Evolutionary conservation across 2,888 invertebrate genomes (phyloP).

Genomic region (Pseudococcus jackbeardsleyi): DNA sequence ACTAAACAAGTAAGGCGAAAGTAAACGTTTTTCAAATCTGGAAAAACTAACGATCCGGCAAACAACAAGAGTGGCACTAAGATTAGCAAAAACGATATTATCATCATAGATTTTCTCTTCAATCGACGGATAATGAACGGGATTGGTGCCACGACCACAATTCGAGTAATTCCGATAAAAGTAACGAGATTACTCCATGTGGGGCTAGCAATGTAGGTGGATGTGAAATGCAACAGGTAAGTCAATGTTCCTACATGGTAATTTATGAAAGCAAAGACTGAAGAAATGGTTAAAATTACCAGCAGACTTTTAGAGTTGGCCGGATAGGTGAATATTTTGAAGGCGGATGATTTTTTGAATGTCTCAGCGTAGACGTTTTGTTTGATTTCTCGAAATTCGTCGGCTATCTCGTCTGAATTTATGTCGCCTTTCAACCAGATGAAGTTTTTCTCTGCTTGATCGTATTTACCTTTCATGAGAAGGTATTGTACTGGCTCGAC

Average conservation of each 20-base stretch:
- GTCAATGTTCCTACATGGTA: no score
- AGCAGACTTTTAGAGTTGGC: conserved; percentile 58
- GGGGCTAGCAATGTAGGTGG: no score
- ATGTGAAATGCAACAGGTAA: no score
- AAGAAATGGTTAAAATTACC: no score
- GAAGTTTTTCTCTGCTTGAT: conserved; percentile 17
- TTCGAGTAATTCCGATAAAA: conserved; percentile 67
- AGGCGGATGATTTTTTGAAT: not conserved
- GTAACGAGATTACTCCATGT: conserved; percentile 67
- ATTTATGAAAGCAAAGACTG: no score
- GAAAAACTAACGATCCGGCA: not conserved
- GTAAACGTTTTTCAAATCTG: no score
- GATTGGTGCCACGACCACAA: conserved; percentile 66
- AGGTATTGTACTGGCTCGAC: no score
- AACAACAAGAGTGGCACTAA: not conserved
- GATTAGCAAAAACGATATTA: conserved; percentile 61
- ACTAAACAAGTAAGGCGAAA: no score
- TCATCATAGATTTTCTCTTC: conserved; percentile 66
- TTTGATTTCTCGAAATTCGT: not conserved
- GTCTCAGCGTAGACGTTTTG: not conserved
- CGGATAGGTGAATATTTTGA: not conserved
- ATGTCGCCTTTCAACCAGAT: not conserved
- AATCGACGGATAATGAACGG: conserved; percentile 66
- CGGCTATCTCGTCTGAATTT: not conserved
- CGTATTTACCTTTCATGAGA: conserved; percentile 34